Percentiles rank a stretch among this genome's conserved stretches.
These are phyloP conservation scores for Emberiza fucata DNA, from an alignment of 2,113 vertebrate species.

Conservation along the genomic window DNA sequence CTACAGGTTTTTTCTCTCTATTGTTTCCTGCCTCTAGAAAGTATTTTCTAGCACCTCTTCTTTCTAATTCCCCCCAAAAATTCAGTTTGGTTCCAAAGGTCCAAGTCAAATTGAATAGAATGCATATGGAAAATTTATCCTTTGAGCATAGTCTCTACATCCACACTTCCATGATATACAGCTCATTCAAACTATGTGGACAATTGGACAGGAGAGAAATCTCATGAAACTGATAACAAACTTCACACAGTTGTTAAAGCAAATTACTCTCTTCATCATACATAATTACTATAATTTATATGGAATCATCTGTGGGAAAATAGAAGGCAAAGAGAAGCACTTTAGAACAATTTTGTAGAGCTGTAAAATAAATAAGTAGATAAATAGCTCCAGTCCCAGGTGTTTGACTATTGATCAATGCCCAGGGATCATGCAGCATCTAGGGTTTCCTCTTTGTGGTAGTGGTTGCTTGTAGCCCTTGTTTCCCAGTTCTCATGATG, in stretches of 20 bases:
- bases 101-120: not conserved
- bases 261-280: conserved; percentile 16
- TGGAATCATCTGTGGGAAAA: conserved; percentile 36
- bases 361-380: conserved; percentile 11
- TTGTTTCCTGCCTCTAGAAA: not conserved
- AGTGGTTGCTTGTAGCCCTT: not conserved
- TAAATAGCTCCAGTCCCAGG: not conserved
- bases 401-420: not conserved
- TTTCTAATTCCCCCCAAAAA: not conserved
- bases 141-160: not conserved
- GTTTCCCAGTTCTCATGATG: not conserved
- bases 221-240: not conserved
- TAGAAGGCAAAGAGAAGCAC: not conserved
- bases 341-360: not conserved
- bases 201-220: not conserved
- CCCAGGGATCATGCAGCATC: not conserved
- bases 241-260: conserved; percentile 3
- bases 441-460: not conserved
- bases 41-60: not conserved
- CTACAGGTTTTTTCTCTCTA: not conserved
- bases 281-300: conserved; percentile 39
- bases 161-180: not conserved
- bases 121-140: not conserved
- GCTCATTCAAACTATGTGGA: not conserved
- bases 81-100: not conserved